Conservation (phyloP, 2,888 invertebrate genomes). For the Sesamia inferens region DNA sequence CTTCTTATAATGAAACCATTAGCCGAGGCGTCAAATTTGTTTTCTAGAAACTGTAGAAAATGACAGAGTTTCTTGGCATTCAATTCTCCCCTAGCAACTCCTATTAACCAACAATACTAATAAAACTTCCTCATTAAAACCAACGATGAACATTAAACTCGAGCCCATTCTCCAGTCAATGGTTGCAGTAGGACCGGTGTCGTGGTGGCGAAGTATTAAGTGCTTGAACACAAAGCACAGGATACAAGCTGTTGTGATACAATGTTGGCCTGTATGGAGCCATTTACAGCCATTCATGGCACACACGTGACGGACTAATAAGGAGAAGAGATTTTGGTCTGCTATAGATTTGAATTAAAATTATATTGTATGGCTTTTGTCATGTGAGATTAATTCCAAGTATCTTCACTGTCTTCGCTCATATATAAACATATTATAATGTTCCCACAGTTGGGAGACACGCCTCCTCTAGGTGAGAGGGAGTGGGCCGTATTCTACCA, state of each 20-base stretch:
- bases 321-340: slow-evolving; percentile 46
- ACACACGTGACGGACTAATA: slow-evolving; percentile 58
- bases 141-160: slow-evolving; percentile 27
- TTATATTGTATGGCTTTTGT: background rate
- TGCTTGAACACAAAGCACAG: slow-evolving; percentile 65
- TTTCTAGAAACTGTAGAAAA: background rate
- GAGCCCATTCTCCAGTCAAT: slow-evolving; percentile 34
- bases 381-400: background rate
- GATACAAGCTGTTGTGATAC: slow-evolving; percentile 68
- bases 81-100: background rate
- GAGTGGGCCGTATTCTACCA: too few species aligned
- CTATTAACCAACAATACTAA: slow-evolving; percentile 11
- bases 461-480: too few species aligned
- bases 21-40: background rate
- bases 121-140: slow-evolving; percentile 40
- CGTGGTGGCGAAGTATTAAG: slow-evolving; percentile 28
- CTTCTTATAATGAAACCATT: background rate
- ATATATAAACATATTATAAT: too few species aligned
- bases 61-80: background rate
- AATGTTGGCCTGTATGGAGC: slow-evolving; percentile 59
- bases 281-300: slow-evolving; percentile 54
- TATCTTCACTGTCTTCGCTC: background rate
- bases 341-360: slow-evolving; percentile 13
- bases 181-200: slow-evolving; percentile 11
- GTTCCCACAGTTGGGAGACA: too few species aligned